Evolutionary conservation across 2,797 vertebrate genomes (phyloP), one percentile per base, ranked within the genome.

Genomic region (Masticophis lateralis): DNA sequence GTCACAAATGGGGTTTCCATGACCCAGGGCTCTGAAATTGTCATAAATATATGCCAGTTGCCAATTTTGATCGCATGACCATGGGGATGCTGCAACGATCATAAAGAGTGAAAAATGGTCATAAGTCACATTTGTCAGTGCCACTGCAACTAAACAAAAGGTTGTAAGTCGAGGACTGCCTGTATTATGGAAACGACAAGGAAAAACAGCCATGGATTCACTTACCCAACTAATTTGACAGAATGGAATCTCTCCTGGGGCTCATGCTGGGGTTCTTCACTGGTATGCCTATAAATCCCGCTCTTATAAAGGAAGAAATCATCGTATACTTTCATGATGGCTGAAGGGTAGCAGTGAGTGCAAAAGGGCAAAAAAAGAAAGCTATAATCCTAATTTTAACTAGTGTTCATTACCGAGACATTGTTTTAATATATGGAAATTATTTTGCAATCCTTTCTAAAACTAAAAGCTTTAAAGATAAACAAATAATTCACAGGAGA

Each of bases 271-370:
- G 92, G 69, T 59, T 95, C 91, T 89, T 87, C 92, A 90, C 32
- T 37, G 16, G 96, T 94, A 57, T 95, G 96, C 94, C 89, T 97
- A 69, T 98, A 98, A 95, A 98, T 98, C 61, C 98, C 98, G 6
- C 93, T 92, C 94, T 98, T 98, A 94, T 98, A 98, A 94, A 97
- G 97, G 95, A 98, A 98, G 96, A 98, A 98, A 61, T 98, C 98
- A 3, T 97, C 97, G 32, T 97, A 96, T 12, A 98, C 97, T 94
- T 97, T 96, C 97, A 98, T 98, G 95, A 98, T 91, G 88, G 98
- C 98, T 98, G 83, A 93, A 97, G 20, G 74, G 37, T 11, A 79
- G 74, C 20, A 79, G 74, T 43, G 74, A 79, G 94, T 69, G 22
- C 92, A 92, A 83, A 1, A 92, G 94, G 97, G 27, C 55, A 95